Conservation (phyloP, 2,113 vertebrate genomes). For the Gymnorhina tibicen region DNA sequence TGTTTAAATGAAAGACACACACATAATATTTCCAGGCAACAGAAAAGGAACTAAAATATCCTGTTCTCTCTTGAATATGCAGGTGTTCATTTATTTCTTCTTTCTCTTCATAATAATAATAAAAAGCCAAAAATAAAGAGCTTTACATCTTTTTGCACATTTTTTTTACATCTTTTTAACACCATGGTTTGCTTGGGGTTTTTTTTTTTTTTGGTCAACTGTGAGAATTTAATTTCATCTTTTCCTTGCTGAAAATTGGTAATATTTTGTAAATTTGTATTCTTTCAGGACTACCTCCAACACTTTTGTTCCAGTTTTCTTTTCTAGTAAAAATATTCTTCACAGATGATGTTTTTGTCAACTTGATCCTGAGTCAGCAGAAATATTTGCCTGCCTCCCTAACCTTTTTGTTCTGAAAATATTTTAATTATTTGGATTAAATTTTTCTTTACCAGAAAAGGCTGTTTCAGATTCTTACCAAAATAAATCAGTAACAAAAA, state of each 20-base stretch:
- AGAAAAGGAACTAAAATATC: neutral
- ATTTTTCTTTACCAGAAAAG: constrained; percentile 18
- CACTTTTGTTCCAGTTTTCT: neutral
- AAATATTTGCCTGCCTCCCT: neutral
- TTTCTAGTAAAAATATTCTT: neutral
- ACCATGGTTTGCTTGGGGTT: neutral
- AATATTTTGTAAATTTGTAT: neutral
- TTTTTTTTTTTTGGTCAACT: neutral
- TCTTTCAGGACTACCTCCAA: neutral
- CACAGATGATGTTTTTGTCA: neutral
- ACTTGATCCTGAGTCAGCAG: neutral
- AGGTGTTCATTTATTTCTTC: neutral
- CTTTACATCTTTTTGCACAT: neutral
- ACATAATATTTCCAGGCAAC: neutral
- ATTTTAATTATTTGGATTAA: constrained; percentile 3
- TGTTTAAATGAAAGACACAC: neutral
- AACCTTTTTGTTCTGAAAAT: constrained; percentile 29
- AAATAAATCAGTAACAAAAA: neutral
- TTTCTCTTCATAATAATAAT: neutral
- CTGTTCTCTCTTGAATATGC: neutral
- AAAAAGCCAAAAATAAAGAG: neutral
- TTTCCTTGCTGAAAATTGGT: neutral
- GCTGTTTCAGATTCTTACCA: constrained; percentile 14
- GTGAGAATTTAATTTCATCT: neutral
- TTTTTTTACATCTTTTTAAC: neutral